Percentiles rank a stretch among this genome's conserved stretches.
phyloP scores from a whole-genome alignment of 2,113 vertebrate species.

The Morone chrysops region DNA sequence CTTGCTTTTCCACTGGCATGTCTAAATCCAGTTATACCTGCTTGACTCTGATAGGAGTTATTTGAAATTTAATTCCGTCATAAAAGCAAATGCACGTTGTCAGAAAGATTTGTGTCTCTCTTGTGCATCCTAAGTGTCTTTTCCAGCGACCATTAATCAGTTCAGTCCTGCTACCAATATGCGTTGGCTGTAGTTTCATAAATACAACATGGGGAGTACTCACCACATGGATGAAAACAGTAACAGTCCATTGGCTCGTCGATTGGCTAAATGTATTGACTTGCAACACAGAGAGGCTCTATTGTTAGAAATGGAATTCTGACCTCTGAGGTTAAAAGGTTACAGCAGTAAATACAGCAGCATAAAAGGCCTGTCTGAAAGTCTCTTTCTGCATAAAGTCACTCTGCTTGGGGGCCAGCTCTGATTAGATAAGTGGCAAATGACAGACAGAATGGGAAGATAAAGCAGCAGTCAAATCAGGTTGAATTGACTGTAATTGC shows the following conservation, averaged over 20 bases:
- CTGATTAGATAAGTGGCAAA: conserved; percentile 38
- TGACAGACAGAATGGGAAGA: not conserved
- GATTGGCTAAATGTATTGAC: conserved; percentile 2
- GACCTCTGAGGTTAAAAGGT: conserved; percentile 44
- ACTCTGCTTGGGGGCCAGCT: not conserved
- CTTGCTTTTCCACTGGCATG: not conserved
- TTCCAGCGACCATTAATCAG: conserved; percentile 9
- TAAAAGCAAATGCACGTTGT: conserved; percentile 34
- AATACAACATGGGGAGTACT: not conserved
- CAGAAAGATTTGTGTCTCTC: conserved; percentile 23
- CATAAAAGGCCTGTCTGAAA: conserved; percentile 21
- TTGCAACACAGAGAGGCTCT: not conserved
- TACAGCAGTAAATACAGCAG: conserved; percentile 17
- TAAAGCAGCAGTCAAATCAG: not conserved
- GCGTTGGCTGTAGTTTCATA: conserved; percentile 8
- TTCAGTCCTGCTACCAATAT: not conserved
- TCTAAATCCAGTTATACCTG: conserved; percentile 20
- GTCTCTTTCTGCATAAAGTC: not conserved
- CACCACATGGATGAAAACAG: not conserved
- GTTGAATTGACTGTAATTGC: conserved; percentile 9
- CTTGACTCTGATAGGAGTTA: conserved; percentile 17
- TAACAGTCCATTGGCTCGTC: not conserved
- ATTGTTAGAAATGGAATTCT: conserved; percentile 5
- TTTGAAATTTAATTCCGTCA: conserved; percentile 28
- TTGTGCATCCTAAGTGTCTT: not conserved